Percentiles rank a stretch among this genome's conserved stretches.
phyloP scores from a whole-genome alignment of 2,113 vertebrate species.

The Poicephalus gulielmi region DNA sequence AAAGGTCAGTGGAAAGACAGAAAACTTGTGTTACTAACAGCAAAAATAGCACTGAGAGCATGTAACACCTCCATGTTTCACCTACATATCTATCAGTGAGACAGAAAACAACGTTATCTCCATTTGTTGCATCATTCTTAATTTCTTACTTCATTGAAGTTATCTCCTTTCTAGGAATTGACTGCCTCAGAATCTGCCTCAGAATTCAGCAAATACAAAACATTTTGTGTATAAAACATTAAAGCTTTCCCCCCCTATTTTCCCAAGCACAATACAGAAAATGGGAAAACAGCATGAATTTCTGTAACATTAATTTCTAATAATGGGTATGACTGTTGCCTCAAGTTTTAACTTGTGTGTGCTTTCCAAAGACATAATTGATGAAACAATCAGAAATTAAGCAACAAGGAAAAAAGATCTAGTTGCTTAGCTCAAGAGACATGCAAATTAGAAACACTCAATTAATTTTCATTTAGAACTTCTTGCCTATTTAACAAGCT shows the following conservation, averaged over 20 bases:
- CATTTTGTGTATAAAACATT: not conserved
- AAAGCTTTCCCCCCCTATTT: not conserved
- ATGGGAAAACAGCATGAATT: rapidly evolving
- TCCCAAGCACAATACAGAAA: not conserved
- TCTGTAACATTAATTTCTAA: not conserved
- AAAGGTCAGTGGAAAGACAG: not conserved
- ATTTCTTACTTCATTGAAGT: not conserved
- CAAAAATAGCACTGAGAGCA: not conserved
- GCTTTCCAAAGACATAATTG: not conserved
- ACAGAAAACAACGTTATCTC: not conserved
- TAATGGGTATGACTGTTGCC: not conserved
- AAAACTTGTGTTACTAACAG: not conserved
- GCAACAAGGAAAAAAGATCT: not conserved
- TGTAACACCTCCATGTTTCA: not conserved
- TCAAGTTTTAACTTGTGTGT: not conserved
- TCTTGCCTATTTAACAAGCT: not conserved
- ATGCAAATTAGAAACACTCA: not conserved
- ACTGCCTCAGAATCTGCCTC: not conserved
- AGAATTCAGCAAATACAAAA: not conserved
- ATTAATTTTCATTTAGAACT: not conserved
- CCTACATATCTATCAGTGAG: not conserved
- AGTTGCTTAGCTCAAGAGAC: not conserved
- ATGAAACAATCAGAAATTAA: not conserved
- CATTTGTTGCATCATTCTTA: constrained; percentile 37
- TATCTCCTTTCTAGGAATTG: constrained; percentile 39